phyloP scores from a whole-genome alignment of 2,113 vertebrate genomes.

The Pampusana beccarii region DNA sequence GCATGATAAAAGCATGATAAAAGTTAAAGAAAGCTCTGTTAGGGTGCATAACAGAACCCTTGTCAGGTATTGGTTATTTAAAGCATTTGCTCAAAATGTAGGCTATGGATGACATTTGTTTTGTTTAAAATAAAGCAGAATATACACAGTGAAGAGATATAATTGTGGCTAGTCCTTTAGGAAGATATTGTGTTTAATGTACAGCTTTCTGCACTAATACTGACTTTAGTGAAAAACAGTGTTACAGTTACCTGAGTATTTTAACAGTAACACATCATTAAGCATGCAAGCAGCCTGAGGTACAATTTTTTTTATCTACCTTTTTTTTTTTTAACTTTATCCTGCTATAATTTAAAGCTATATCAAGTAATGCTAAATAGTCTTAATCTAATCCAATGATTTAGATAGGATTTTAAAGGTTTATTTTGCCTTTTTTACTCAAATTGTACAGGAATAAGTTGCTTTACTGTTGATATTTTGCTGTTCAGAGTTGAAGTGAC shows the following conservation, averaged over 20 bases:
- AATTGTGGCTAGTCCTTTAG: neutral
- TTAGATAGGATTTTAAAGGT: neutral
- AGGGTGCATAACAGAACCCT: neutral
- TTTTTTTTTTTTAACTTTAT: neutral
- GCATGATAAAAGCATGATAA: no score
- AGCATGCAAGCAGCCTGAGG: neutral
- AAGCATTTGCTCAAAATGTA: neutral
- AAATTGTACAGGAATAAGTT: neutral
- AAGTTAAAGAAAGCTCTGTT: neutral
- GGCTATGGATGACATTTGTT: neutral
- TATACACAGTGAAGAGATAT: neutral
- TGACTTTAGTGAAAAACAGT: neutral
- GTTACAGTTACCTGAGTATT: neutral
- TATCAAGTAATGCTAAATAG: constrained; percentile 9
- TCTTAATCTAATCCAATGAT: neutral
- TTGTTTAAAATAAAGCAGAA: neutral
- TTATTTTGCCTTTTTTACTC: neutral
- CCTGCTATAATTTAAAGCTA: neutral
- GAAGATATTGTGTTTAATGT: neutral
- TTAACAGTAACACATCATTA: neutral
- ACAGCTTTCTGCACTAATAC: neutral
- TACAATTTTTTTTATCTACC: neutral
- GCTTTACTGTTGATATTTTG: neutral
- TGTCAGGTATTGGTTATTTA: neutral
- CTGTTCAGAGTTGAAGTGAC: neutral